Evolutionary conservation across 2,113 vertebrate species (phyloP).

Genomic region (Grammomys surdaster): DNA sequence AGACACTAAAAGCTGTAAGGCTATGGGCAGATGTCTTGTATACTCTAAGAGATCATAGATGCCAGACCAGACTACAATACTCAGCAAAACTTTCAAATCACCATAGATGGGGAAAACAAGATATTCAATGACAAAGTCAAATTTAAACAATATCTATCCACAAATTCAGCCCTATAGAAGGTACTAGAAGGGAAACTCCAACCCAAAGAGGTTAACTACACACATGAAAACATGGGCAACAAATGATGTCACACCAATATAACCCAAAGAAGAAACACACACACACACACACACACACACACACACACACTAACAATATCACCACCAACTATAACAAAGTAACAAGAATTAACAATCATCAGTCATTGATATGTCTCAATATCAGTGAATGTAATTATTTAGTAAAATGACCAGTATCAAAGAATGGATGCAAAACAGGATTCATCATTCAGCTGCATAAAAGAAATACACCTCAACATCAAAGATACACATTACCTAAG

Average conservation of each 20-base stretch:
- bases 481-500: not conserved
- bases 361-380: not conserved
- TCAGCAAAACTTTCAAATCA: not conserved
- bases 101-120: not conserved
- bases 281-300: no score
- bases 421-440: not conserved
- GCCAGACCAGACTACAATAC: not conserved
- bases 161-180: not conserved
- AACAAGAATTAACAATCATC: not conserved
- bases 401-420: not conserved
- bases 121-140: not conserved
- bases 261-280: not conserved
- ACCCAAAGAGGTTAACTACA: not conserved
- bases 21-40: not conserved
- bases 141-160: not conserved
- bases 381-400: not conserved
- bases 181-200: not conserved
- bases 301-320: not conserved
- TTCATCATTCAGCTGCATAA: not conserved
- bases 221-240: not conserved
- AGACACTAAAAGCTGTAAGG: not conserved
- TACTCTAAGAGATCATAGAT: not conserved
- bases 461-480: not conserved
- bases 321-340: not conserved
- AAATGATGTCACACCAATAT: not conserved